phyloP scores from a whole-genome alignment of 2,113 vertebrate species.

The Siniperca knerii region DNA sequence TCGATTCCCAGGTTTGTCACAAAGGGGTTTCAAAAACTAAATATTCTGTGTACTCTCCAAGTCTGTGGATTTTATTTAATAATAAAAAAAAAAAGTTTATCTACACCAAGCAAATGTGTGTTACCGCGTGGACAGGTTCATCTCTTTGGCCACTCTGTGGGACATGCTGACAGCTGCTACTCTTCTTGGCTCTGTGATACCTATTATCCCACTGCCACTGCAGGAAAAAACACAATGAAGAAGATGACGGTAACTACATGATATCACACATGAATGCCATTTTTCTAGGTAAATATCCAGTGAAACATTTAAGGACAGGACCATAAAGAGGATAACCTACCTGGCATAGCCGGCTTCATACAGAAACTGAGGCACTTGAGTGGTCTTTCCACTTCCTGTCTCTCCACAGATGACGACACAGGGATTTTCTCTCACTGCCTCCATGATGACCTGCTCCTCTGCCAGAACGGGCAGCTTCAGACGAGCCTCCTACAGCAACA shows the following conservation, averaged over 20 bases:
- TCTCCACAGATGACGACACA: conserved; percentile 92
- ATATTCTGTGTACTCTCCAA: background rate
- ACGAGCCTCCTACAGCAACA: conserved; percentile 86
- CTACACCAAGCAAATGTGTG: background rate
- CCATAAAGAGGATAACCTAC: conserved; percentile 70
- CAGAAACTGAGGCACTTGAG: conserved; percentile 97
- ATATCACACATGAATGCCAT: background rate
- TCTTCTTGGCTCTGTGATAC: conserved; percentile 94
- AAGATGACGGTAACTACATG: background rate
- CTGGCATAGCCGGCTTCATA: conserved; percentile 96
- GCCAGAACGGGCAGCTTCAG: conserved; percentile 93
- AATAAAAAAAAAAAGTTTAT: background rate
- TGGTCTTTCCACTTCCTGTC: conserved; percentile 97
- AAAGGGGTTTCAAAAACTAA: background rate
- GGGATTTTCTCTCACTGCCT: conserved; percentile 91
- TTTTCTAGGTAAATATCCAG: background rate
- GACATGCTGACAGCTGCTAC: conserved; percentile 97
- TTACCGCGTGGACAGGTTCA: conserved; percentile 93
- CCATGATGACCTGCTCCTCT: conserved; percentile 97
- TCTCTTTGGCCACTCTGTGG: conserved; percentile 93
- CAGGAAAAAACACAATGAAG: background rate
- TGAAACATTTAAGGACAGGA: background rate
- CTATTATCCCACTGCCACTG: conserved; percentile 86
- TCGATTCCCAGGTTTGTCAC: background rate
- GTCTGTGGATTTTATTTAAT: background rate